Conservation (phyloP, 2,797 vertebrate species). For the Alca torda region DNA sequence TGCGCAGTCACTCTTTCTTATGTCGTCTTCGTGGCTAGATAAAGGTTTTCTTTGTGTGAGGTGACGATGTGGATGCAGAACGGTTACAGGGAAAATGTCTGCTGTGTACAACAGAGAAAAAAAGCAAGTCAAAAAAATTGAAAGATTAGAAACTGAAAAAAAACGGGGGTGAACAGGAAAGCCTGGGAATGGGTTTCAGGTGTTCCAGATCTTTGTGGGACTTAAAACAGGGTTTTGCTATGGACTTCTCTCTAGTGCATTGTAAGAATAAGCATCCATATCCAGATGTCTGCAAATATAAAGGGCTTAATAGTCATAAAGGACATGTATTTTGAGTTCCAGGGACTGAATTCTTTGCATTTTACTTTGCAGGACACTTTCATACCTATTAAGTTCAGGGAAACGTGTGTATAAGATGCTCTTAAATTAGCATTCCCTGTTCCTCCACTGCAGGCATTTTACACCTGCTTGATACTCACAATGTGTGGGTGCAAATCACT, state of each 20-base stretch:
- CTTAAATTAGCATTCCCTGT: neutral
- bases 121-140: neutral
- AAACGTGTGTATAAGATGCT: neutral
- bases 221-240: neutral
- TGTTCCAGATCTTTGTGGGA: neutral
- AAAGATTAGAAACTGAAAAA: neutral
- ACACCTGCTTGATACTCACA: neutral
- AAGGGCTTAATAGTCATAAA: neutral
- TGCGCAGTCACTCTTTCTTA: neutral
- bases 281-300: neutral
- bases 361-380: neutral
- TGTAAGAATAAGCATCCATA: neutral
- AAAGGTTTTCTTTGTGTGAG: neutral
- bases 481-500: conserved; percentile 13
- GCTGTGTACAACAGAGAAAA: neutral
- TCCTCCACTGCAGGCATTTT: neutral
- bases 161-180: neutral
- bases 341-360: neutral
- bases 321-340: neutral
- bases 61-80: neutral
- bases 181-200: neutral
- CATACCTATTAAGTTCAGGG: neutral
- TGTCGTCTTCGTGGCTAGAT: rapidly evolving
- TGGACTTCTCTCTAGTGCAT: neutral
- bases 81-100: neutral